These are phyloP conservation scores for Grapholita molesta DNA, from an alignment of 1,140 invertebrate genomes.

Conservation along the genomic window DNA sequence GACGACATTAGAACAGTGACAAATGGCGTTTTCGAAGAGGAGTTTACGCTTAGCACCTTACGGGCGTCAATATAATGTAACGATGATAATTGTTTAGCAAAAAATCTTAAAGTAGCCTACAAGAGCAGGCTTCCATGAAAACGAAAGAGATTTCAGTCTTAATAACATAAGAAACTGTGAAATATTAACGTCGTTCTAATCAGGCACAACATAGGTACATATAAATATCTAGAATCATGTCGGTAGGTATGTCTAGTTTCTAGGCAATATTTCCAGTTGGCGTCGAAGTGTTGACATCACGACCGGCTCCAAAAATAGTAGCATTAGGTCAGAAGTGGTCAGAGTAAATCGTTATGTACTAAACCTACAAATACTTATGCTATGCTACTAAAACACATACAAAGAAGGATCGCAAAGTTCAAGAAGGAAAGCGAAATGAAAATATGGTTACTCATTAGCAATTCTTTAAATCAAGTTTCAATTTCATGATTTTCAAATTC, in stretches of 20 bases:
- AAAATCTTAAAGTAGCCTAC: too few species aligned
- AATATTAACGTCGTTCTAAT: neutral
- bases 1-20: too few species aligned
- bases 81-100: too few species aligned
- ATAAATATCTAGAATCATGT: neutral
- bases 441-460: too few species aligned
- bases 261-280: slow-evolving; percentile 45
- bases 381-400: neutral
- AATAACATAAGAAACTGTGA: too few species aligned
- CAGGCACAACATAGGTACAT: neutral
- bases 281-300: slow-evolving; percentile 49
- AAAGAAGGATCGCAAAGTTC: neutral
- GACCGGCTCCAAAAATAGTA: slow-evolving; percentile 46
- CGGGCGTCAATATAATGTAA: too few species aligned
- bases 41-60: too few species aligned
- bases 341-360: neutral
- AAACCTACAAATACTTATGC: neutral
- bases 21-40: too few species aligned
- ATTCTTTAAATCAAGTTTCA: too few species aligned
- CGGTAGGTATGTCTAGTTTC: slow-evolving; percentile 21
- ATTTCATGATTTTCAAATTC: too few species aligned
- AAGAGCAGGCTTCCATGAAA: too few species aligned
- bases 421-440: neutral
- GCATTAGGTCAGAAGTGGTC: slow-evolving; percentile 42
- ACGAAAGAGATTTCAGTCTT: too few species aligned